Percentiles rank a stretch among this genome's conserved stretches.
phyloP scores from a whole-genome alignment of 2,888 invertebrate species.

The Mythimna albipuncta region DNA sequence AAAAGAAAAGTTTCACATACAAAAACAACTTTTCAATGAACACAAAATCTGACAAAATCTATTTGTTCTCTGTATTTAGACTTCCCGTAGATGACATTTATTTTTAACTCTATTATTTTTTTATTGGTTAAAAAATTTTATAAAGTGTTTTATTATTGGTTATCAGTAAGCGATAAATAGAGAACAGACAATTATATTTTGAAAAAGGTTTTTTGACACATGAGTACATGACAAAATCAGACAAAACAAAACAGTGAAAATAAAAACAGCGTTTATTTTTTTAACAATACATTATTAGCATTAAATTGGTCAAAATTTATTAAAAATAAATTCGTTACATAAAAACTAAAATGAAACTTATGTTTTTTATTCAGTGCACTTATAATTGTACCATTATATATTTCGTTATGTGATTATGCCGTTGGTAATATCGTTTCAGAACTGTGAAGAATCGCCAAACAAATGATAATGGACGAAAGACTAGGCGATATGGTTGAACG shows the following conservation, averaged over 20 bases:
- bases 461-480: slow-evolving; percentile 1
- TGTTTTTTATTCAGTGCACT: not conserved
- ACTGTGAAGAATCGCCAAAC: not conserved
- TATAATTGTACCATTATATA: not conserved
- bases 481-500: no score
- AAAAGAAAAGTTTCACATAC: slow-evolving; percentile 70
- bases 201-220: not conserved
- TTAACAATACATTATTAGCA: no score
- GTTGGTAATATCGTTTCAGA: not conserved
- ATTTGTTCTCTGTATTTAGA: slow-evolving; percentile 23
- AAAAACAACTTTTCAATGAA: slow-evolving; percentile 58
- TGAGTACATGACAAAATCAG: not conserved
- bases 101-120: not conserved
- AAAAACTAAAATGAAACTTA: no score
- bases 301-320: no score
- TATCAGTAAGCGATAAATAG: fast-evolving
- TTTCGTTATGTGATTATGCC: not conserved
- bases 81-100: not conserved
- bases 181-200: slow-evolving; percentile 6
- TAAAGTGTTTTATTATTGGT: not conserved
- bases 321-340: no score
- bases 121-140: not conserved
- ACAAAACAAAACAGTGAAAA: not conserved
- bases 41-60: slow-evolving; percentile 44
- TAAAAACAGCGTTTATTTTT: no score